These are phyloP conservation scores for Lymantria monacha DNA, from an alignment of 2,888 invertebrate genomes.

Conservation along the genomic window DNA sequence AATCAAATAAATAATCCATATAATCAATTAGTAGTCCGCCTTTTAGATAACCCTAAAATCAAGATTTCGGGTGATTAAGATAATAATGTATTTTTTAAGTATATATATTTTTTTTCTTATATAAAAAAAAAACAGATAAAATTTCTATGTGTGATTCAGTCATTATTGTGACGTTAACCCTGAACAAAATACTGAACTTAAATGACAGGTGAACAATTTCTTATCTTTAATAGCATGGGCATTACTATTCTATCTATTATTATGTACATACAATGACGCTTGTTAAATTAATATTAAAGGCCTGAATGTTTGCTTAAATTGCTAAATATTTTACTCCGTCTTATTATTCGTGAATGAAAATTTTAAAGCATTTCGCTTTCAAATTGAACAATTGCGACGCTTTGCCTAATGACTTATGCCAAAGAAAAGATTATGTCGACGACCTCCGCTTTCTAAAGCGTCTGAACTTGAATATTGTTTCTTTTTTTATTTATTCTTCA, in stretches of 20 bases:
- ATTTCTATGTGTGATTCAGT: too few relatives aligned
- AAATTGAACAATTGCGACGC: constrained; percentile 48
- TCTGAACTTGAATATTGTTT: constrained; percentile 44
- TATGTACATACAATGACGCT: constrained; percentile 13
- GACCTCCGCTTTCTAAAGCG: constrained; percentile 58
- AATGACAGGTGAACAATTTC: too few relatives aligned
- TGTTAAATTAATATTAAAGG: constrained; percentile 29
- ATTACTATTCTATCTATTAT: background rate
- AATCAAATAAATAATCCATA: too few relatives aligned
- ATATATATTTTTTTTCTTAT: too few relatives aligned
- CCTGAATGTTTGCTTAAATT: constrained; percentile 40
- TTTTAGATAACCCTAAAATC: too few relatives aligned
- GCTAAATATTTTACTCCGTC: constrained; percentile 40
- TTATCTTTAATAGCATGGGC: background rate
- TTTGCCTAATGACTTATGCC: constrained; percentile 48
- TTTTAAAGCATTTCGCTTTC: constrained; percentile 51
- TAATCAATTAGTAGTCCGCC: too few relatives aligned
- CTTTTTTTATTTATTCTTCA: constrained; percentile 30
- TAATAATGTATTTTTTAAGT: too few relatives aligned
- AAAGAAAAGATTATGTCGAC: constrained; percentile 54
- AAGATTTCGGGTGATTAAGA: too few relatives aligned
- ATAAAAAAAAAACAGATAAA: too few relatives aligned
- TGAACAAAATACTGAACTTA: too few relatives aligned
- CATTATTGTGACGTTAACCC: too few relatives aligned
- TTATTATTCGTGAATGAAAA: constrained; percentile 38